Base-by-base conservation (phyloP, 53 echinoderm and acorn worm species). In the Crossaster papposus region DNA sequence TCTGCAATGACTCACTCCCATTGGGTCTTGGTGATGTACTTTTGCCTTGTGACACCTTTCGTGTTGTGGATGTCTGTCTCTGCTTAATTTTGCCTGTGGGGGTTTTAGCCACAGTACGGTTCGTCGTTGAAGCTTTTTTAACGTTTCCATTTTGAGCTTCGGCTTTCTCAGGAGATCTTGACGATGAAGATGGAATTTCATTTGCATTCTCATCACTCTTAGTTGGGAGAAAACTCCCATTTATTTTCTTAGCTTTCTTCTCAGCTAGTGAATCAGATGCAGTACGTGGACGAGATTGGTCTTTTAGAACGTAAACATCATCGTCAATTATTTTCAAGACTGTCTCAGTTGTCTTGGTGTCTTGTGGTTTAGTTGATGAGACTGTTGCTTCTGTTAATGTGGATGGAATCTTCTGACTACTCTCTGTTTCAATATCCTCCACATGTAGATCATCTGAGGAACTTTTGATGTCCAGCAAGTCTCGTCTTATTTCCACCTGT, bases 401-500 rank as follows among this genome's bases (percentile, higher is more conserved):
- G n/a, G 18, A 15, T 24, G 32, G 12, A 29, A 23, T 54, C 32
- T 68, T 70, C 33, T 86, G 51, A 51, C 78, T 51, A 28, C 44
- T 54, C 52, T 33, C 31, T 10, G 20, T 44, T 64, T 72, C 81
- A 20, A 81, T 70, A 31, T 78, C 72, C 50, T 84, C 51, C 37
- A 78, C 68, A 22, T 70, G 68, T 18, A 80, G 36, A 26, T 85
- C 81, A 62, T 76, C 63, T 52, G 78, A 34, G 51, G 65, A 53
- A 12, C 58, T 64, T 54, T 81, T 92, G 84, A 97, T 97, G 54
- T 96, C 95, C 20, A 92, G 90, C 34, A 96, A 75, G 29, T 91
- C 88, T 26, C 92, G 89, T n/a, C 94, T 92, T 22, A 91, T 97
- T 55, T 90, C 88, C 10, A 94, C 68, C 37, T 97, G 95, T 70